phyloP scores from a whole-genome alignment of 2,888 invertebrate genomes.

The Pseudoips prasinana region DNA sequence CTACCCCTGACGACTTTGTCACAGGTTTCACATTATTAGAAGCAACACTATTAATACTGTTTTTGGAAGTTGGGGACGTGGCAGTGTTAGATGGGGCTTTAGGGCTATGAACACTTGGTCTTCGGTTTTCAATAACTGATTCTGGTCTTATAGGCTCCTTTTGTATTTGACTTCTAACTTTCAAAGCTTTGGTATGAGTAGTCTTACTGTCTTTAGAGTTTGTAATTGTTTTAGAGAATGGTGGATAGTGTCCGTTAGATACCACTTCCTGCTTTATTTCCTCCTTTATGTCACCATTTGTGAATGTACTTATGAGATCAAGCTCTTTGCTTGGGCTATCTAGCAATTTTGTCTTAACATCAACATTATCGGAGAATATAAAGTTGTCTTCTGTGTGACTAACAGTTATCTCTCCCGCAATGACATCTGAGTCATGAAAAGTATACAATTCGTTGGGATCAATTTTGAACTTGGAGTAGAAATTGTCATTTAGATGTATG shows the following conservation, averaged over 20 bases:
- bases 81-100: slow-evolving; percentile 45
- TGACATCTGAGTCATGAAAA: slow-evolving; percentile 76
- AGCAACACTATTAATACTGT: slow-evolving; percentile 67
- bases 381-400: slow-evolving; percentile 74
- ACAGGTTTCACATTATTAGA: slow-evolving; percentile 44
- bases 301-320: slow-evolving; percentile 51
- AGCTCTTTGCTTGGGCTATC: slow-evolving; percentile 61
- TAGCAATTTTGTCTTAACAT: slow-evolving; percentile 52
- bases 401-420: slow-evolving; percentile 74
- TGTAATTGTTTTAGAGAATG: slow-evolving; percentile 27
- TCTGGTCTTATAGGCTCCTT: slow-evolving; percentile 45
- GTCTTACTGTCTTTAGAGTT: slow-evolving; percentile 48
- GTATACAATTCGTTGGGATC: slow-evolving; percentile 77
- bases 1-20: slow-evolving; percentile 43
- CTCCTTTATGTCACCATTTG: slow-evolving; percentile 62
- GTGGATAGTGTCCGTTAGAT: slow-evolving; percentile 62
- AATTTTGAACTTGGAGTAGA: slow-evolving; percentile 76
- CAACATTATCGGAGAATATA: slow-evolving; percentile 59
- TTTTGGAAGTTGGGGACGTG: slow-evolving; percentile 45
- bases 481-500: slow-evolving; percentile 71
- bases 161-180: slow-evolving; percentile 52
- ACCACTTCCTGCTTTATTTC: slow-evolving; percentile 50
- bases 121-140: slow-evolving; percentile 40
- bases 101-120: slow-evolving; percentile 49
- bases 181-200: slow-evolving; percentile 60